These are phyloP conservation scores for Ephestia elutella DNA, from an alignment of 1,140 invertebrate species.

Conservation along the genomic window DNA sequence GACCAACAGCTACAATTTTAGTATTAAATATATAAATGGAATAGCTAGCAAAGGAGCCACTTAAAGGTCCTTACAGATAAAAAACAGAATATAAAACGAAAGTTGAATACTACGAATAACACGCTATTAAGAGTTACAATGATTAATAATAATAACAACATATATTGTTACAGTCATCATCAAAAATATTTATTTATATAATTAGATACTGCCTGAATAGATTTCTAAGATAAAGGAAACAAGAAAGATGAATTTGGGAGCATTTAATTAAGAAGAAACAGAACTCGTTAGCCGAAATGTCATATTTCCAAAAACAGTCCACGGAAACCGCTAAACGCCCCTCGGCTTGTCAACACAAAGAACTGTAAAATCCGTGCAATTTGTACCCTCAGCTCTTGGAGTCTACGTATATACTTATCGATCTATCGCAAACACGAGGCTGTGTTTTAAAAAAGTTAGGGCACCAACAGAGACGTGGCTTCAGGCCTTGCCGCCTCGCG, in stretches of 20 bases:
- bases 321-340: slow-evolving; percentile 53
- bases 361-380: slow-evolving; percentile 69
- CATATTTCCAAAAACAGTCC: slow-evolving; percentile 58
- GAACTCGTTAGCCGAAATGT: slow-evolving; percentile 24
- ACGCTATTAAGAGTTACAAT: too few relatives aligned
- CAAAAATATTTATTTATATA: too few relatives aligned
- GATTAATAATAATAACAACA: too few relatives aligned
- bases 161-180: too few relatives aligned
- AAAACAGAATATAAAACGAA: too few relatives aligned
- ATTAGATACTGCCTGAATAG: too few relatives aligned
- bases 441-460: slow-evolving; percentile 58
- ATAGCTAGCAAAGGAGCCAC: too few relatives aligned
- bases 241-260: neutral
- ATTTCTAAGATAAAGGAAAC: too few relatives aligned
- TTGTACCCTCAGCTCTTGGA: slow-evolving; percentile 59
- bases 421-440: slow-evolving; percentile 63
- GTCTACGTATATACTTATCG: slow-evolving; percentile 67
- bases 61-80: too few relatives aligned
- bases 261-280: neutral
- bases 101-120: too few relatives aligned
- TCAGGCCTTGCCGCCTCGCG: slow-evolving; percentile 18
- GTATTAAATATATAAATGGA: too few relatives aligned
- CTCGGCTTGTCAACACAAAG: slow-evolving; percentile 50
- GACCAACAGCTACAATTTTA: too few relatives aligned
- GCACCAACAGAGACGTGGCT: slow-evolving; percentile 9